phyloP scores from a whole-genome alignment of 2,797 vertebrate species.

The Geotrypetes seraphini region DNA sequence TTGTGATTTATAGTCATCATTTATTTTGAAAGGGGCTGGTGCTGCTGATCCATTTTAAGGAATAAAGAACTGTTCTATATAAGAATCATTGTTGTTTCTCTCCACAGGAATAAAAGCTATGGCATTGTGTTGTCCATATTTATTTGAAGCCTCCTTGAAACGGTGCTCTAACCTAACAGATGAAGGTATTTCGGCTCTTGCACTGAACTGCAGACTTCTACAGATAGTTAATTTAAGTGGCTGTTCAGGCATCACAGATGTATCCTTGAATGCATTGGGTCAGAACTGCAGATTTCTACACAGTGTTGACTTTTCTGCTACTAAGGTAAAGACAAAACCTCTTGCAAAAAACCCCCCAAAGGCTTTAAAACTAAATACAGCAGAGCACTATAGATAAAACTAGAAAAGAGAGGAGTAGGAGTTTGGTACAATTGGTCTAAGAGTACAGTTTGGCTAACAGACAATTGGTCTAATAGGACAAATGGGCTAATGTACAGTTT shows the following conservation, averaged over 20 bases:
- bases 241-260: constrained; percentile 61
- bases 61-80: not conserved
- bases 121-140: constrained; percentile 59
- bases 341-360: no score
- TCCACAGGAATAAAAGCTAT: constrained; percentile 58
- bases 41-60: not conserved
- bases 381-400: no score
- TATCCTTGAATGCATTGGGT: constrained; percentile 61
- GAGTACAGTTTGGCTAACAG: no score
- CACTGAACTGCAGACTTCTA: constrained; percentile 54
- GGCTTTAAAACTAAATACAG: no score
- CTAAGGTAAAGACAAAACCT: constrained; percentile 49
- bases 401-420: no score
- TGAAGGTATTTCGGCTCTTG: constrained; percentile 60
- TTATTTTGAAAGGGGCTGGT: no score
- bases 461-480: no score
- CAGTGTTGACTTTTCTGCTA: constrained; percentile 67
- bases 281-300: constrained; percentile 61
- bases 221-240: constrained; percentile 60
- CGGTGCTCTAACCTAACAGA: constrained; percentile 62
- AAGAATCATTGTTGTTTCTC: constrained; percentile 1
- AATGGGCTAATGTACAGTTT: no score
- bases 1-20: no score
- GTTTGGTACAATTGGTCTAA: no score
- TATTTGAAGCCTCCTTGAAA: constrained; percentile 56